phyloP scores from a whole-genome alignment of 2,888 invertebrate genomes.

The Chouioia cunea region DNA sequence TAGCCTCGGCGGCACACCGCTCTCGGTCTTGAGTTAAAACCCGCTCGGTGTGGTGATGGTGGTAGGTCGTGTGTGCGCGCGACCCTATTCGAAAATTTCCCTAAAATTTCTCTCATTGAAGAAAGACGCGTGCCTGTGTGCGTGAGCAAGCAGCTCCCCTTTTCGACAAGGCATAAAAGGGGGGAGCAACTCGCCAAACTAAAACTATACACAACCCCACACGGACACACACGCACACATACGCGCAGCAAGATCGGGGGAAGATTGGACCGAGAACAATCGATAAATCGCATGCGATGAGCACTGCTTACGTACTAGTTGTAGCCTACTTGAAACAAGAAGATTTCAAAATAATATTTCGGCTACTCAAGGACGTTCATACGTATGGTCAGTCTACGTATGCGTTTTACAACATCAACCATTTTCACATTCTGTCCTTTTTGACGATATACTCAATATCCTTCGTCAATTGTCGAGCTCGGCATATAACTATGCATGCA shows the following conservation, averaged over 20 bases:
- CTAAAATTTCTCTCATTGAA: conserved; percentile 37
- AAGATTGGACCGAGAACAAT: conserved; percentile 57
- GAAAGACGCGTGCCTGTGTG: background rate
- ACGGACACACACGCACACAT: conserved; percentile 46
- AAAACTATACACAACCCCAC: conserved; percentile 26
- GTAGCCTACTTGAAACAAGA: background rate
- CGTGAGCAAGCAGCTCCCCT: background rate
- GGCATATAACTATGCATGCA: no score
- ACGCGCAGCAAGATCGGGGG: conserved; percentile 48
- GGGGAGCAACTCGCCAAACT: background rate
- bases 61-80: no score
- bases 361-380: no score
- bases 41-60: no score
- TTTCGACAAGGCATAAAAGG: background rate
- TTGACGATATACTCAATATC: no score
- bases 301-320: background rate
- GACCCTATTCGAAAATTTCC: conserved; percentile 30
- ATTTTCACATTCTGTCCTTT: no score
- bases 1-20: conserved; percentile 4
- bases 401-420: no score
- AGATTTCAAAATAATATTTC: no score
- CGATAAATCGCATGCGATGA: conserved; percentile 58
- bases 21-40: background rate
- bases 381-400: no score
- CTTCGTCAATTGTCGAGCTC: no score